Evolutionary conservation across 1,140 invertebrate genomes (phyloP).

Genomic region (Danaus melanippus): DNA sequence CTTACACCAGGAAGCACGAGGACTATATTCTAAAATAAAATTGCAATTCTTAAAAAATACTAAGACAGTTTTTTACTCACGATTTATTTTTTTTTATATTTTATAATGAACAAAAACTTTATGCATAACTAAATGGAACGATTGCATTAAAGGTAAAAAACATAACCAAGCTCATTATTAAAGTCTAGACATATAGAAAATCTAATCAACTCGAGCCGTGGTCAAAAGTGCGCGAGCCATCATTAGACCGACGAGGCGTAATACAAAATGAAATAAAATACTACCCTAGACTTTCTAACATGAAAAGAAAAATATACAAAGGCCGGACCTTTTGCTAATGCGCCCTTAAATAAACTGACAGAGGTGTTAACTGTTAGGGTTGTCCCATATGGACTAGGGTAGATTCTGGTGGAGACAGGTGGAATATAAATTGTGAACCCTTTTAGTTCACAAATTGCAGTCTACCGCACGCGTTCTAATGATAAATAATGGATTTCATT

Average conservation of each 20-base stretch:
- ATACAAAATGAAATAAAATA: conserved; percentile 20
- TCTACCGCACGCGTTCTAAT: conserved; percentile 29
- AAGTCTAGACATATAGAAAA: conserved; percentile 20
- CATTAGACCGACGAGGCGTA: conserved; percentile 23
- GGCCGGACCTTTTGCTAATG: conserved; percentile 25
- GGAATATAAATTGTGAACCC: conserved; percentile 55
- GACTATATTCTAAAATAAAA: no score
- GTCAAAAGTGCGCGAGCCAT: conserved; percentile 17
- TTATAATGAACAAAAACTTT: no score
- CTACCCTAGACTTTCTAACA: conserved; percentile 22
- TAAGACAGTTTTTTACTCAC: no score
- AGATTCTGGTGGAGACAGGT: conserved; percentile 42
- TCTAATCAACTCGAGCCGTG: conserved; percentile 13
- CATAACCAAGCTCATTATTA: not conserved
- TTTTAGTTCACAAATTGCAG: conserved; percentile 50
- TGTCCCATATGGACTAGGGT: conserved; percentile 18
- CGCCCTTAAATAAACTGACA: conserved; percentile 40
- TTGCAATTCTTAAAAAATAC: no score
- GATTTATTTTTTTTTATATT: no score
- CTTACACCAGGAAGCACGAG: no score
- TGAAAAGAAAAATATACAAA: conserved; percentile 28
- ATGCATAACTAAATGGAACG: no score
- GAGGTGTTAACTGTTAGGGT: conserved; percentile 51
- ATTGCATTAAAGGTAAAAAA: not conserved
- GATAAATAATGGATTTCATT: conserved; percentile 17